These are phyloP conservation scores for Tinamus major DNA, from an alignment of 2,797 vertebrate genomes.

Conservation along the genomic window DNA sequence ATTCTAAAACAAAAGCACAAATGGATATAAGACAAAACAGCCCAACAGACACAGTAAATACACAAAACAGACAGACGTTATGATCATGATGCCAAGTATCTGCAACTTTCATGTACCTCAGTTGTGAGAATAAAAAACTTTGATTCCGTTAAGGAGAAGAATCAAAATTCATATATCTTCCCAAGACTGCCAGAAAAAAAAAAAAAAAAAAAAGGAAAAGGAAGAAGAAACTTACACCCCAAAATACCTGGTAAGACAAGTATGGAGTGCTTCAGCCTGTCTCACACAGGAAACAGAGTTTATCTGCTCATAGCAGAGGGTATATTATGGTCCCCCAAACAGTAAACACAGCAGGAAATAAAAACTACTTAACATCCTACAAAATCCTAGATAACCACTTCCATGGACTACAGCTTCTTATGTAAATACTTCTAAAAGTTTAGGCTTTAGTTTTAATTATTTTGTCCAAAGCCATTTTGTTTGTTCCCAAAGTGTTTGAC, in stretches of 20 bases:
- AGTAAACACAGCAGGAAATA: background rate
- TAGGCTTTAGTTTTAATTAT: background rate
- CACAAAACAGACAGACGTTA: background rate
- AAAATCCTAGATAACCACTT: background rate
- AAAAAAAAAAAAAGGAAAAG: background rate
- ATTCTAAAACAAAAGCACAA: conserved; percentile 17
- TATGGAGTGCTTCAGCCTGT: background rate
- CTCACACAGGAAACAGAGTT: background rate
- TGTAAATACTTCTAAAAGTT: background rate
- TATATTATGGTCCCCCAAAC: background rate
- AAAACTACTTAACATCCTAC: background rate
- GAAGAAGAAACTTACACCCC: background rate
- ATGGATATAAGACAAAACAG: background rate
- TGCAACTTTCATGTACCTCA: background rate
- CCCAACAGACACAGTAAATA: background rate
- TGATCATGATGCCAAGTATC: background rate
- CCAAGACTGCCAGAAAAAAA: background rate
- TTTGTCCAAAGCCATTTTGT: background rate
- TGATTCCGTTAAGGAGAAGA: background rate
- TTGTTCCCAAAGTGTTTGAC: background rate
- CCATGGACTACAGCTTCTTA: background rate
- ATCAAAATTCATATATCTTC: background rate
- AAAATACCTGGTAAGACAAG: background rate
- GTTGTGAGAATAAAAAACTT: background rate
- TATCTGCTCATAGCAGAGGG: background rate